Conservation (phyloP, 2,113 vertebrate genomes). For the Hydrolagus affinis region DNA sequence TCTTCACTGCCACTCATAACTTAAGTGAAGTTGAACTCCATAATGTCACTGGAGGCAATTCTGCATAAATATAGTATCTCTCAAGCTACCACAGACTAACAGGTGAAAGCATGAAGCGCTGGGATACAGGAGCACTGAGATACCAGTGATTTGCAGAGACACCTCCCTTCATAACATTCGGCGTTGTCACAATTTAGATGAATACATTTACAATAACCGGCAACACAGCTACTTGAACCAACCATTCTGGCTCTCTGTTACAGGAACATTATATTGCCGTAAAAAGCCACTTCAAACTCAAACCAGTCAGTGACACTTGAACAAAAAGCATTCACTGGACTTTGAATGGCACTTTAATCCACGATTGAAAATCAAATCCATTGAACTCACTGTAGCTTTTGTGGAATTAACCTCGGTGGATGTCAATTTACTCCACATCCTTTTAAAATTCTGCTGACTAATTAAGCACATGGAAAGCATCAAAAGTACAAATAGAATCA, state of each 20-base stretch:
- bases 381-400: background rate
- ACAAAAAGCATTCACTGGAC: background rate
- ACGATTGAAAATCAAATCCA: background rate
- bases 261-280: background rate
- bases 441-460: constrained; percentile 1
- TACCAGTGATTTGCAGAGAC: too few species aligned
- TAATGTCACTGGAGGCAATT: too few species aligned
- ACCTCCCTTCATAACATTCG: too few species aligned
- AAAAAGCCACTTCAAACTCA: background rate
- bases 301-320: background rate
- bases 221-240: background rate
- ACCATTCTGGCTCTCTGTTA: background rate
- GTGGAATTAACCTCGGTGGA: background rate
- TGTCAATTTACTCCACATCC: background rate
- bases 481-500: background rate
- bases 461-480: background rate
- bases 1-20: too few species aligned
- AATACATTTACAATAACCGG: background rate
- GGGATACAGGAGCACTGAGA: too few species aligned
- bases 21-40: too few species aligned
- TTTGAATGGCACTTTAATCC: background rate
- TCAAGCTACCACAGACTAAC: too few species aligned
- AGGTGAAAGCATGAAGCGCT: too few species aligned
- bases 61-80: too few species aligned
- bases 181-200: background rate